These are phyloP conservation scores for Cheumatopsyche charites DNA, from an alignment of 1,140 invertebrate genomes.

Conservation along the genomic window DNA sequence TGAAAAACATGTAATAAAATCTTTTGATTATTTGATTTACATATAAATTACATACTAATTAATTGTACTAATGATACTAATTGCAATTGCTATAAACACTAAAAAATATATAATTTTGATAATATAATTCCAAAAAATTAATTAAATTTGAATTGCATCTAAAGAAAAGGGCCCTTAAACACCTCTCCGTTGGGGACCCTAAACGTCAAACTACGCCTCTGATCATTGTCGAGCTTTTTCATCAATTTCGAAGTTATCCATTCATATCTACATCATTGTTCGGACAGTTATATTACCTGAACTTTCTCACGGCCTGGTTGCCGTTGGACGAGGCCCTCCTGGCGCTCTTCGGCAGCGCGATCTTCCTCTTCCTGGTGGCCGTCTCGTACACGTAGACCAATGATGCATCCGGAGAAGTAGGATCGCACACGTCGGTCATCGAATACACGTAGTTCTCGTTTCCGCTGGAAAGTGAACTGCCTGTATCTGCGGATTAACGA, in stretches of 20 bases:
- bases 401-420: slow-evolving; percentile 57
- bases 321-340: slow-evolving; percentile 30
- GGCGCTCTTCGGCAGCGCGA: slow-evolving; percentile 39
- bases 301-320: slow-evolving; percentile 43
- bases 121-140: too few species aligned
- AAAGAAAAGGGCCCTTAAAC: too few species aligned
- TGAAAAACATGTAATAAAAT: too few species aligned
- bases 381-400: slow-evolving; percentile 58
- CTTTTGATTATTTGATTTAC: too few species aligned
- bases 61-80: too few species aligned
- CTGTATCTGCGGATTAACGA: slow-evolving; percentile 36
- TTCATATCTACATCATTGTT: neutral
- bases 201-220: too few species aligned
- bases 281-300: slow-evolving; percentile 43
- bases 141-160: too few species aligned
- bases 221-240: slow-evolving; percentile 11
- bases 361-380: slow-evolving; percentile 42
- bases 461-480: slow-evolving; percentile 44
- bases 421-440: slow-evolving; percentile 34
- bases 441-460: slow-evolving; percentile 45
- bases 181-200: too few species aligned
- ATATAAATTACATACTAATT: too few species aligned
- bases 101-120: too few species aligned
- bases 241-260: neutral
- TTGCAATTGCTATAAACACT: too few species aligned